phyloP scores from a whole-genome alignment of 2,113 vertebrate species.

The Machaerirhynchus nigripectus region DNA sequence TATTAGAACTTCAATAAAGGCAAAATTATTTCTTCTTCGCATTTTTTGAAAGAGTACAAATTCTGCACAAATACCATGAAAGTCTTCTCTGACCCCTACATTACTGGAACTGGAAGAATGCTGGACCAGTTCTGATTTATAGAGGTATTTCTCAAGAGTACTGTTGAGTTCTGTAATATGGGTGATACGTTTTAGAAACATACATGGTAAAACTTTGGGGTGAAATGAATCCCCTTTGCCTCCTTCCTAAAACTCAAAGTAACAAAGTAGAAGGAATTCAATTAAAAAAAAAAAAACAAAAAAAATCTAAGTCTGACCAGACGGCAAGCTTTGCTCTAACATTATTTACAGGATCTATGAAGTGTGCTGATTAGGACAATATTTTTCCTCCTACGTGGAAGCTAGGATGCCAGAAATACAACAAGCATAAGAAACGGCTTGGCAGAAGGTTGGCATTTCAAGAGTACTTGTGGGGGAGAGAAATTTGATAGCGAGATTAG shows the following conservation, averaged over 20 bases:
- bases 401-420: conserved; percentile 3
- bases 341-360: background rate
- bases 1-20: background rate
- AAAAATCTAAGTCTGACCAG: background rate
- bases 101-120: background rate
- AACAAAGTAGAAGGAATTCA: background rate
- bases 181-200: background rate
- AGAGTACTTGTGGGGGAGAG: background rate
- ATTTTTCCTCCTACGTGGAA: conserved; percentile 2
- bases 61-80: background rate
- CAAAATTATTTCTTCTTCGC: background rate
- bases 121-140: background rate
- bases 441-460: conserved; percentile 22
- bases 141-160: background rate
- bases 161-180: background rate
- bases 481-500: background rate
- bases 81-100: background rate
- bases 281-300: accelerated
- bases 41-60: background rate
- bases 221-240: background rate
- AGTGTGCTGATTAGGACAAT: background rate
- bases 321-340: background rate
- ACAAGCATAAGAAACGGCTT: background rate
- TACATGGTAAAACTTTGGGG: background rate
- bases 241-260: background rate